Conservation (phyloP, 2,113 vertebrate species). For the Limanda limanda region DNA sequence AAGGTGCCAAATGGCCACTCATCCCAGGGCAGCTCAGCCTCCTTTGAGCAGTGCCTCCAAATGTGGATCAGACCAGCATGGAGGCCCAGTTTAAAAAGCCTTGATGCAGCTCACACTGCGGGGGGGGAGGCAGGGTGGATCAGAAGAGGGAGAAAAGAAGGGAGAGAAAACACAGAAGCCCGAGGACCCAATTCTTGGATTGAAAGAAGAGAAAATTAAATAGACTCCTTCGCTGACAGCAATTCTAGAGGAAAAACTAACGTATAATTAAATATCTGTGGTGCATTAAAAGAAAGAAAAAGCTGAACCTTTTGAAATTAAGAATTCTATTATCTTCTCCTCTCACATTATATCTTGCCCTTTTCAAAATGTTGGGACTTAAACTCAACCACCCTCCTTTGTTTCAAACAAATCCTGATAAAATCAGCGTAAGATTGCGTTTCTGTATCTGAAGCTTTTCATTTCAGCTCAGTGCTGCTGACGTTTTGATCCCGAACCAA, state of each 20-base stretch:
- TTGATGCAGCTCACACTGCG: conserved; percentile 18
- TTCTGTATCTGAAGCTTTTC: neutral
- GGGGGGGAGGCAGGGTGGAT: neutral
- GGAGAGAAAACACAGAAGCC: neutral
- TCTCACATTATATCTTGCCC: neutral
- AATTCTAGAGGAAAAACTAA: neutral
- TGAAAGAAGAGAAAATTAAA: neutral
- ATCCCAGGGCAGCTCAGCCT: conserved; percentile 41
- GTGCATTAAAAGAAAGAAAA: neutral
- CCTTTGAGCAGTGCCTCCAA: conserved; percentile 28
- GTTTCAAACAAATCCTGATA: neutral
- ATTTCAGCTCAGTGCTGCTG: neutral
- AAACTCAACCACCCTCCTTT: neutral
- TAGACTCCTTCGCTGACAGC: neutral
- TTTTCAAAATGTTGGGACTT: too few relatives aligned
- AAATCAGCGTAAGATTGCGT: neutral
- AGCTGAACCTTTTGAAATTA: neutral
- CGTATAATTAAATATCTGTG: neutral
- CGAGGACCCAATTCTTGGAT: neutral
- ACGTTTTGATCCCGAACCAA: neutral
- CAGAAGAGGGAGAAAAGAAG: neutral
- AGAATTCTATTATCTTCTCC: neutral
- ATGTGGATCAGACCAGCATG: conserved; percentile 3
- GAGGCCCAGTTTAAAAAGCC: conserved; percentile 17
- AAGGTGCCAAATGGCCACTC: conserved; percentile 21